Conservation (phyloP, 2,113 vertebrate genomes). For the Anthoscopus minutus region DNA sequence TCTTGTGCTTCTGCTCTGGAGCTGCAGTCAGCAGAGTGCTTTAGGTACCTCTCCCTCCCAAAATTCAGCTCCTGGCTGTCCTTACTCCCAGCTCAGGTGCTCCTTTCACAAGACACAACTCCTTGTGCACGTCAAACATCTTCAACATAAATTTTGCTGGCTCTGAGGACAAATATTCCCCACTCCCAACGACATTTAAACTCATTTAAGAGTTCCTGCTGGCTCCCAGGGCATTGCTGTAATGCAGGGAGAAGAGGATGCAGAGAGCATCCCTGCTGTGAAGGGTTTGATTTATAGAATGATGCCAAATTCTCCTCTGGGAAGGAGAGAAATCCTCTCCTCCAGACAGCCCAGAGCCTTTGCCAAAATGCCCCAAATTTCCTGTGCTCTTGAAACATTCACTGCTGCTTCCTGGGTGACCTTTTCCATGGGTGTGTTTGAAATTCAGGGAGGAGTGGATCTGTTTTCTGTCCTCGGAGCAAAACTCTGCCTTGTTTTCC, state of each 20-base stretch:
- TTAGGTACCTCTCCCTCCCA: background rate
- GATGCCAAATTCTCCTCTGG: background rate
- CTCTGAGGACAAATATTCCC: background rate
- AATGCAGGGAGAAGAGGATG: background rate
- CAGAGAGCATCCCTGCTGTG: background rate
- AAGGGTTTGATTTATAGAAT: background rate
- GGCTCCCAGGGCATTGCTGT: background rate
- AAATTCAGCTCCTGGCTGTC: background rate
- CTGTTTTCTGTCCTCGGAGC: constrained; percentile 30
- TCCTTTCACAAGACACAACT: background rate
- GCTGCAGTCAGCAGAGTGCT: background rate
- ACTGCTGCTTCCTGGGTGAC: constrained; percentile 26
- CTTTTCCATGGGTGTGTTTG: constrained; percentile 7
- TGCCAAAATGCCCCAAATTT: background rate
- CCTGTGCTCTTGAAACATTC: constrained; percentile 55
- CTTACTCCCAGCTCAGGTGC: background rate
- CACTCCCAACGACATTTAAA: background rate
- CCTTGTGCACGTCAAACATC: background rate
- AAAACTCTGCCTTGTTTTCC: constrained; percentile 53
- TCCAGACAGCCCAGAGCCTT: constrained; percentile 1
- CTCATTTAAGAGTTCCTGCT: background rate
- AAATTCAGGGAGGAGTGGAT: constrained; percentile 16
- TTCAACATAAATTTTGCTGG: background rate
- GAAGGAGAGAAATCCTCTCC: constrained; percentile 29
- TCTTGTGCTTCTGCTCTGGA: background rate